Evolutionary conservation across 2,797 vertebrate genomes (phyloP).

Genomic region (Oreonectes daqikongensis): DNA sequence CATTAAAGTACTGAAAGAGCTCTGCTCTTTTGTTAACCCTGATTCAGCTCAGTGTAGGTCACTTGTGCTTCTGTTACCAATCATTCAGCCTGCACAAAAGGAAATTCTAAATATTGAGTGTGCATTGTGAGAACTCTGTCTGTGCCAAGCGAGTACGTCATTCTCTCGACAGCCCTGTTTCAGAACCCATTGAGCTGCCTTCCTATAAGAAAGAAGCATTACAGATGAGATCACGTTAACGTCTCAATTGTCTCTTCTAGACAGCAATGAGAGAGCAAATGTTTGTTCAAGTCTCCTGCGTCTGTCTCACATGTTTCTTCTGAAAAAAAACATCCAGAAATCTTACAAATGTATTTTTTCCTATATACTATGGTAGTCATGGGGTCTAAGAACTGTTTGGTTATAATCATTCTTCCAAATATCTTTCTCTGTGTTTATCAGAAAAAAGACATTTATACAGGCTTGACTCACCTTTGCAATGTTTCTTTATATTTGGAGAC

Average conservation of each 20-base stretch:
- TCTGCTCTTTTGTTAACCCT: conserved; percentile 40
- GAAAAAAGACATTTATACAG: too few relatives aligned
- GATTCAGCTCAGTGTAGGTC: conserved; percentile 43
- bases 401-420: too few relatives aligned
- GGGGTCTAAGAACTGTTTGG: too few relatives aligned
- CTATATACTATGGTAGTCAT: too few relatives aligned
- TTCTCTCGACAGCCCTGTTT: background rate
- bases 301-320: background rate
- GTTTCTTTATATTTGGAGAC: too few relatives aligned
- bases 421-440: too few relatives aligned
- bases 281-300: background rate
- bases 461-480: too few relatives aligned
- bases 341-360: background rate
- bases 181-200: background rate
- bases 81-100: conserved; percentile 43
- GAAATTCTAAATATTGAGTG: conserved; percentile 41
- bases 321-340: background rate
- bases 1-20: conserved; percentile 42
- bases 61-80: conserved; percentile 47
- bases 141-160: conserved; percentile 8
- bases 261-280: background rate
- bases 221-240: background rate
- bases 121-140: conserved; percentile 31
- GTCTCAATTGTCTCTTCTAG: background rate
- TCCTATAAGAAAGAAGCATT: background rate